A percentile compares a stretch with the other conserved stretches of the same genome.
Evolutionary conservation across 2,113 vertebrate species (phyloP).

Genomic region (Labrus mixtus): DNA sequence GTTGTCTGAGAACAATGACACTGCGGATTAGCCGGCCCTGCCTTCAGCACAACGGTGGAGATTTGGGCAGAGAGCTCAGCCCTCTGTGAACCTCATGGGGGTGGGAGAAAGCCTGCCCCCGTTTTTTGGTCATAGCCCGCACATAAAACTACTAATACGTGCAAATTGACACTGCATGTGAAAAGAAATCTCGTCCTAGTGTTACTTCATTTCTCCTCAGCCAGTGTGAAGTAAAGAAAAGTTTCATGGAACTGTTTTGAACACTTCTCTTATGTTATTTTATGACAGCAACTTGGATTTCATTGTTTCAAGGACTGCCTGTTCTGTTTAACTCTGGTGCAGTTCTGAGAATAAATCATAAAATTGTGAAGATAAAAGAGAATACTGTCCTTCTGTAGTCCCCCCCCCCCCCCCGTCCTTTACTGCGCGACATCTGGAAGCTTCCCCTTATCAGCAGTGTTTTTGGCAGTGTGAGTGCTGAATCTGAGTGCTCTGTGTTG

Average conservation of each 20-base stretch:
- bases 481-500: slow-evolving; percentile 45
- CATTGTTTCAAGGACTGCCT: slow-evolving; percentile 20
- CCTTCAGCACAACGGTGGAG: slow-evolving; percentile 55
- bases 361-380: slow-evolving; percentile 42
- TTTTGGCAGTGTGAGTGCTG: slow-evolving; percentile 33
- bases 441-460: slow-evolving; percentile 43
- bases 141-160: slow-evolving; percentile 14
- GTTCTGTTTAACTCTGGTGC: slow-evolving; percentile 38
- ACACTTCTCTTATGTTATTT: slow-evolving; percentile 2
- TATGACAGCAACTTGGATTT: slow-evolving; percentile 32
- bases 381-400: slow-evolving; percentile 31
- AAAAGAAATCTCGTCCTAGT: slow-evolving; percentile 8
- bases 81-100: slow-evolving; percentile 59
- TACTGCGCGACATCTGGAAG: slow-evolving; percentile 61
- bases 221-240: not conserved
- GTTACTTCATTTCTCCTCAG: slow-evolving; percentile 1
- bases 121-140: slow-evolving; percentile 35
- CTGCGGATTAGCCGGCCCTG: slow-evolving; percentile 72
- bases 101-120: slow-evolving; percentile 37
- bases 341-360: slow-evolving; percentile 58
- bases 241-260: slow-evolving; percentile 18
- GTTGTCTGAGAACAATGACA: slow-evolving; percentile 80
- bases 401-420: slow-evolving; percentile 16
- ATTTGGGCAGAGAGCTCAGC: slow-evolving; percentile 50
- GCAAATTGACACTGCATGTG: slow-evolving; percentile 16